A percentile compares a stretch with the other conserved stretches of the same genome.
Conservation (phyloP, 2,888 invertebrate genomes). For the Temnothorax unifasciatus region DNA sequence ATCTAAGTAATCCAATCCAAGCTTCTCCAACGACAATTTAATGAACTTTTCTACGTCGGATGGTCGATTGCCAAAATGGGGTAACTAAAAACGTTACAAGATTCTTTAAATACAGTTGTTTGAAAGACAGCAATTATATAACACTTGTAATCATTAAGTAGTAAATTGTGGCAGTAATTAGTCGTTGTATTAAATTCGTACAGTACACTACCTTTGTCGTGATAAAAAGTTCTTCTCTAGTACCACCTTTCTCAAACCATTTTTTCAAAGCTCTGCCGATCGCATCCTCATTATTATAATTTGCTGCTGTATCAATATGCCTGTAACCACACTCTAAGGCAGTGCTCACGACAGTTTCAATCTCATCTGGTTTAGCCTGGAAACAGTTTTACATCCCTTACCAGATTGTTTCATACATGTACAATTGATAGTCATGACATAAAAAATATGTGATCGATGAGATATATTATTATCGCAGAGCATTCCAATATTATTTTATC, state of each 20-base stretch:
- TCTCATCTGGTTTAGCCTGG: conserved; percentile 89
- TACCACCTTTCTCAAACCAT: conserved; percentile 90
- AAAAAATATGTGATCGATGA: background rate
- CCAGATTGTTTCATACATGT: background rate
- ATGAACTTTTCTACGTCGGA: conserved; percentile 90
- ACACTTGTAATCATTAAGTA: background rate
- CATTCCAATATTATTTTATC: conserved; percentile 66
- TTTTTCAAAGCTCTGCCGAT: conserved; percentile 90
- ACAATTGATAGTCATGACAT: background rate
- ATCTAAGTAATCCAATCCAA: conserved; percentile 91
- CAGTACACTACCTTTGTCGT: conserved; percentile 90
- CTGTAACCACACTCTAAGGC: conserved; percentile 92
- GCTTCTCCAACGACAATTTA: conserved; percentile 88
- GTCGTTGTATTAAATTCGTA: background rate
- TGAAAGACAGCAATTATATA: background rate
- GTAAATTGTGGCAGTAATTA: background rate
- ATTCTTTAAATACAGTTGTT: conserved; percentile 12
- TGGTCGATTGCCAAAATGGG: conserved; percentile 90
- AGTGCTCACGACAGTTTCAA: conserved; percentile 89
- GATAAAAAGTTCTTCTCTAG: conserved; percentile 91
- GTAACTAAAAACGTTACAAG: conserved; percentile 87
- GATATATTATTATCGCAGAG: background rate
- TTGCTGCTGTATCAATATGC: conserved; percentile 93
- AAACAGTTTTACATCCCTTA: background rate
- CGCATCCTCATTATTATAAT: conserved; percentile 92